Evolutionary conservation across 2,797 vertebrate species (phyloP), one percentile per base, ranked within the genome.

Genomic region (Heliangelus exortis): DNA sequence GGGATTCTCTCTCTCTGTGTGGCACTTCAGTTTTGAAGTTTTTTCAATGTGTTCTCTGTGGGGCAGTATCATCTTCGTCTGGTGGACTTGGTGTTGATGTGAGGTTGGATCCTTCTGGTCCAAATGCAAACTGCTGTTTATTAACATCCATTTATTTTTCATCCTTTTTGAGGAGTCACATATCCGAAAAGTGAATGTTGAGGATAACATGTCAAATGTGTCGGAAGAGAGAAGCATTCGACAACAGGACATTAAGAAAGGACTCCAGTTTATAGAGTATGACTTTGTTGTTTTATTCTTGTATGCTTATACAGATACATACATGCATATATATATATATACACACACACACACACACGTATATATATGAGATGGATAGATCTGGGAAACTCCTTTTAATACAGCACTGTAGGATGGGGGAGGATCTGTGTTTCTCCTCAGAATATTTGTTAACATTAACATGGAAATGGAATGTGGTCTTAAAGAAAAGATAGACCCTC

Each of bases 191-290:
- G 94, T 97, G 96, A 93, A 96, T 97, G 96, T 97, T 96, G 77
- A 97, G 92, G 96, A 95, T 97, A 99, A 98, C 98, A 99, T 99
- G 99, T 99, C 99, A 92, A 98, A 97, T 97, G 98, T 96, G 90
- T 98, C 98, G 34, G 98, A 98, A 97, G 98, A 99, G 97, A 98
- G 99, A 97, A 98, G 98, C 85, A 98, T 96, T 95, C 98, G 99
- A 92, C 99, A 98, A 98, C 99, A 99, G 95, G 98, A 98, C 95
- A 99, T 99, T 96, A 98, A 99, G 96, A 98, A 99, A 96, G 99
- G 99, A 87, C 97, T 99, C 29, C 98, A 99, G 97, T 99, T 99
- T 85, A 99, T 99, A 95, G 98, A 99, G 99, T 99, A 98, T 98
- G 99, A 96, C 43, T 92, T 79, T 68, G 29, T 66, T 45, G 55